These are phyloP conservation scores for Suncus etruscus DNA, from an alignment of 2,113 vertebrate genomes.

Conservation along the genomic window DNA sequence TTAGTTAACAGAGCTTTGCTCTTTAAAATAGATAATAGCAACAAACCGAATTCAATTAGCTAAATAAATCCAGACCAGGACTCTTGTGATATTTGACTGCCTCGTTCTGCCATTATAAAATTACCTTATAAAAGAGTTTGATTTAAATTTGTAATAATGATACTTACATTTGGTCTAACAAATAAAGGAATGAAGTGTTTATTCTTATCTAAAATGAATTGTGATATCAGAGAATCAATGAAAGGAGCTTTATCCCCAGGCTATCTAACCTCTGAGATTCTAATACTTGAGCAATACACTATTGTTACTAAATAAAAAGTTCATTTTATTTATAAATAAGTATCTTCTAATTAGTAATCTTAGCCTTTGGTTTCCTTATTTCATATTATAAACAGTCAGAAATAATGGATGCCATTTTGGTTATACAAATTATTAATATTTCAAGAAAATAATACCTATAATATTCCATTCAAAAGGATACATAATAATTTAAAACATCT, in stretches of 20 bases:
- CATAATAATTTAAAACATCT: background rate
- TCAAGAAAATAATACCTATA: background rate
- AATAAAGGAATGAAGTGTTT: background rate
- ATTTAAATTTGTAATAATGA: background rate
- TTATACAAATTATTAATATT: background rate
- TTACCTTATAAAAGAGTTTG: background rate
- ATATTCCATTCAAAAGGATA: background rate
- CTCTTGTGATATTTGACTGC: background rate
- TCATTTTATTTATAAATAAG: background rate
- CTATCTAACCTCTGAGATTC: background rate
- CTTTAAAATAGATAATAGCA: background rate
- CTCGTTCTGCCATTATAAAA: background rate
- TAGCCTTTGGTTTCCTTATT: background rate
- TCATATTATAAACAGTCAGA: background rate
- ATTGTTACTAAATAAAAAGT: background rate
- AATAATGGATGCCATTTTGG: background rate
- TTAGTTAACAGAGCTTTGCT: background rate
- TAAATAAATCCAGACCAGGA: background rate
- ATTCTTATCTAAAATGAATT: background rate
- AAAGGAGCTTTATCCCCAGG: background rate
- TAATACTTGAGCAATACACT: background rate
- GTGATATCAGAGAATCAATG: background rate
- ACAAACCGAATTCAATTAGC: background rate
- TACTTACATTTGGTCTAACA: slow-evolving; percentile 28
- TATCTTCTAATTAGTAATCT: background rate